Evolutionary conservation across 2,888 invertebrate species (phyloP), one percentile per base, ranked within the genome.

Genomic region (Pherbina coryleti): DNA sequence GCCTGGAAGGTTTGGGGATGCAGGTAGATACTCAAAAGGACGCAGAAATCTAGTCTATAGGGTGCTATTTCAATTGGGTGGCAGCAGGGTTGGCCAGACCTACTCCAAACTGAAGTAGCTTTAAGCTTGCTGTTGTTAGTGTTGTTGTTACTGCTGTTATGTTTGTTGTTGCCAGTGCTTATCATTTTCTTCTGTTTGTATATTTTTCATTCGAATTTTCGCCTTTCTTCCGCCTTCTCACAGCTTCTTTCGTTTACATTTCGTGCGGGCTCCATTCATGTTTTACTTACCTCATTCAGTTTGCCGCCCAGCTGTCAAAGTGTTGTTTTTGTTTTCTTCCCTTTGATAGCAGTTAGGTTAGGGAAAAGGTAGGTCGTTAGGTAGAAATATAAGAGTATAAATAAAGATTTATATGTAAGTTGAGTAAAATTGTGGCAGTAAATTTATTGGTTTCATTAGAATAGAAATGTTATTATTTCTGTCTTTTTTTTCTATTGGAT

Each of bases 391-490:
- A 11, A 2, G 44, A 44, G 70, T 64, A 79, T 72, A 77, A 77
- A 79, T 79, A 75, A 79, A 72, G 79, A 77, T 79, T 77, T 79
- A 79, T 77, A 55, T 57, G 49, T 72, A 74, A 72, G 31, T 77
- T 80, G 72, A 77, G 55, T 67, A 66, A 67, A 77, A 66, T 70
- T 76, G 76, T 51, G 71, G 64, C 72, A 71, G 64, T 22, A 31
- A 79, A 80, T 81, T 81, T 81, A 82, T 79, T 79, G 79, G 76
- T 80, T 79, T 81, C 79, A 80, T 79, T 80, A 79, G 64, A 77
- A 76, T 76, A 77, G 60, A 79, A 75, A 74, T 78, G 74, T 31
- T 31, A 19, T 76, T 74, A 44, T 55, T 74, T 60, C 71, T 77
- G 22, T n/a, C 17, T 76, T 51, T 57, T 64, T 19, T 11, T 17